Conservation (phyloP, 2,797 vertebrate genomes). For the Myripristis murdjan region DNA sequence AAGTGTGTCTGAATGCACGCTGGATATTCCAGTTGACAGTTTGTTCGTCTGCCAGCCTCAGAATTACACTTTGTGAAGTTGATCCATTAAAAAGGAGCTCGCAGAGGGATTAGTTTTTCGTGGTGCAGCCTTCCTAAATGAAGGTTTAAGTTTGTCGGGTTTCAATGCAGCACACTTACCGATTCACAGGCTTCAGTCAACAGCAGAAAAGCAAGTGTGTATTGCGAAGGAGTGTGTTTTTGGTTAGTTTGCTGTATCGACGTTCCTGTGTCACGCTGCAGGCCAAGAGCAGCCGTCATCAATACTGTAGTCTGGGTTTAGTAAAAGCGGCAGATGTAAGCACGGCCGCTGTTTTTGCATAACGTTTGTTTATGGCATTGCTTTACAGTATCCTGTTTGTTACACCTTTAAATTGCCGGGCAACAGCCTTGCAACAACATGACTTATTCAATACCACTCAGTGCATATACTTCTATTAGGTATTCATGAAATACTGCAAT, state of each 20-base stretch:
- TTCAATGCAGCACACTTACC: constrained; percentile 29
- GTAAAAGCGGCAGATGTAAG: too few relatives aligned
- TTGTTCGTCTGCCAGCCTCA: constrained; percentile 12
- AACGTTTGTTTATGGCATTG: too few relatives aligned
- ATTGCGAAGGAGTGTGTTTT: too few relatives aligned
- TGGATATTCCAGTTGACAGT: constrained; percentile 17
- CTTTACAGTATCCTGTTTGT: too few relatives aligned
- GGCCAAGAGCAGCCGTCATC: too few relatives aligned
- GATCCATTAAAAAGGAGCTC: constrained; percentile 3
- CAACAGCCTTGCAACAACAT: too few relatives aligned
- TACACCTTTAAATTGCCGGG: too few relatives aligned
- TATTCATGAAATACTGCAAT: neutral
- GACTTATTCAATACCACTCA: too few relatives aligned
- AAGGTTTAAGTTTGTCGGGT: constrained; percentile 26
- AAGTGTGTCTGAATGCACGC: constrained; percentile 31
- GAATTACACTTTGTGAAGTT: constrained; percentile 14
- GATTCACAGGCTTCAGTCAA: constrained; percentile 8
- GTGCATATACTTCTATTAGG: neutral
- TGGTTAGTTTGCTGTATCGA: too few relatives aligned
- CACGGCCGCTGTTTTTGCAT: too few relatives aligned
- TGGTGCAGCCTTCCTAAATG: constrained; percentile 13
- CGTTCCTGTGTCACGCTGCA: too few relatives aligned
- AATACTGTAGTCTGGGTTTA: too few relatives aligned
- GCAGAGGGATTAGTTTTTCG: constrained; percentile 4
- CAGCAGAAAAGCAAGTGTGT: neutral